phyloP scores from a whole-genome alignment of 2,888 invertebrate genomes.

The Troides aeacus region DNA sequence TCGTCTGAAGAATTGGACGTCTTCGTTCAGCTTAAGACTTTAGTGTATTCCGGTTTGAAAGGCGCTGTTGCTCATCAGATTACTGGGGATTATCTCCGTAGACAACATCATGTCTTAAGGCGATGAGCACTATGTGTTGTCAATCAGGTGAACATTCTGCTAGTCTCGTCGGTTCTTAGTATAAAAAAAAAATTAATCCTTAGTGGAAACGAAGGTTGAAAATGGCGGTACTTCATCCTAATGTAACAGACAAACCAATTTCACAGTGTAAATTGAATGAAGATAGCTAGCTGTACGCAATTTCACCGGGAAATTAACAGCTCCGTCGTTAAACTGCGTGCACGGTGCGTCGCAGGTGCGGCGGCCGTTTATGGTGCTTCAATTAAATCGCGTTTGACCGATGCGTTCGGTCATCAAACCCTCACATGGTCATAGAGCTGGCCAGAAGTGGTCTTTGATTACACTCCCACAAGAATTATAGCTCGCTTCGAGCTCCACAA shows the following conservation, averaged over 20 bases:
- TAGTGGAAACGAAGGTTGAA: neutral
- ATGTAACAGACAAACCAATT: slow-evolving; percentile 27
- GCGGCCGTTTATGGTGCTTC: slow-evolving; percentile 64
- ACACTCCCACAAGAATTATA: neutral
- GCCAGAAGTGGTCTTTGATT: slow-evolving; percentile 41
- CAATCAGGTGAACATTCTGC: too few relatives aligned
- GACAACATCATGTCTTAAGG: too few relatives aligned
- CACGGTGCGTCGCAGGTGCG: slow-evolving; percentile 55
- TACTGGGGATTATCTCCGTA: too few relatives aligned
- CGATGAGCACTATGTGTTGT: too few relatives aligned
- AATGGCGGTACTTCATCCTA: neutral
- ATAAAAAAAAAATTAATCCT: neutral
- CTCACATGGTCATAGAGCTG: slow-evolving; percentile 36
- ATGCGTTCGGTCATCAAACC: slow-evolving; percentile 52
- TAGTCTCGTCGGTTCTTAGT: too few relatives aligned
- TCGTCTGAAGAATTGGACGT: too few relatives aligned
- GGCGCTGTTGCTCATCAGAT: too few relatives aligned
- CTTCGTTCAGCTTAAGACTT: too few relatives aligned
- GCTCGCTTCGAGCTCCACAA: neutral
- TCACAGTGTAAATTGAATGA: slow-evolving; percentile 32
- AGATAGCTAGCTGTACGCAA: slow-evolving; percentile 35
- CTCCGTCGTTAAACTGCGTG: slow-evolving; percentile 39
- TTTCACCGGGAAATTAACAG: slow-evolving; percentile 45
- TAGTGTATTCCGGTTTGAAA: too few relatives aligned
- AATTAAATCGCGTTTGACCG: slow-evolving; percentile 73